Evolutionary conservation across 2,113 vertebrate genomes (phyloP).

Genomic region (Notarius quadriscutis): DNA sequence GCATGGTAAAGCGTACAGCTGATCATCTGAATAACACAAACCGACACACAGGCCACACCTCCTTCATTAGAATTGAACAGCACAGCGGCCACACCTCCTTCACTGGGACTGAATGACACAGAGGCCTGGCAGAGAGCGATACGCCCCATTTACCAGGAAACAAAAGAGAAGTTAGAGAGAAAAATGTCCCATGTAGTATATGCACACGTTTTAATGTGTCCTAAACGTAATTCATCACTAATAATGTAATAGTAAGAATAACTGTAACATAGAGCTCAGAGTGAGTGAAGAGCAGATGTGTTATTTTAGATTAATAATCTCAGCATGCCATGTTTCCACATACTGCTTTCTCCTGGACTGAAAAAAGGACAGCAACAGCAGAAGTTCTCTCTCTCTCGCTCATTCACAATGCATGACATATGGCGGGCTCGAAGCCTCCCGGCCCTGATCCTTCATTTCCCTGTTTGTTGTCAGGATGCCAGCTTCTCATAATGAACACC

Average conservation of each 20-base stretch:
- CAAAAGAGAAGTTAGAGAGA: not conserved
- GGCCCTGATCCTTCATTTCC: constrained; percentile 44
- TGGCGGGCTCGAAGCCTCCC: constrained; percentile 3
- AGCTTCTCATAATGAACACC: constrained; percentile 47
- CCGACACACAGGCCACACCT: not conserved
- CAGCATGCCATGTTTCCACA: not conserved
- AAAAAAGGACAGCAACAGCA: not conserved
- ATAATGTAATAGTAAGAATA: not conserved
- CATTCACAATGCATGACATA: constrained; percentile 26
- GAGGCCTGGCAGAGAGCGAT: no score
- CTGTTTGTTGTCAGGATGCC: constrained; percentile 34
- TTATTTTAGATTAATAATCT: not conserved
- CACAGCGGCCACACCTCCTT: not conserved
- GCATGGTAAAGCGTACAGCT: not conserved
- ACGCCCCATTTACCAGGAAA: not conserved
- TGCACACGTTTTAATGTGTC: not conserved
- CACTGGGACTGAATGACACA: not conserved
- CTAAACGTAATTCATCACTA: not conserved
- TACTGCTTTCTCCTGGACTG: not conserved
- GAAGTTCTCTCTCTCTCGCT: not conserved
- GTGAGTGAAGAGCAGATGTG: not conserved
- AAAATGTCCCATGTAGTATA: not conserved
- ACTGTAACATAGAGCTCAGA: not conserved
- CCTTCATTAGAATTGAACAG: not conserved
- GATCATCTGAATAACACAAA: not conserved